phyloP scores from a whole-genome alignment of 2,113 vertebrate species.

The Tympanuchus pallidicinctus region DNA sequence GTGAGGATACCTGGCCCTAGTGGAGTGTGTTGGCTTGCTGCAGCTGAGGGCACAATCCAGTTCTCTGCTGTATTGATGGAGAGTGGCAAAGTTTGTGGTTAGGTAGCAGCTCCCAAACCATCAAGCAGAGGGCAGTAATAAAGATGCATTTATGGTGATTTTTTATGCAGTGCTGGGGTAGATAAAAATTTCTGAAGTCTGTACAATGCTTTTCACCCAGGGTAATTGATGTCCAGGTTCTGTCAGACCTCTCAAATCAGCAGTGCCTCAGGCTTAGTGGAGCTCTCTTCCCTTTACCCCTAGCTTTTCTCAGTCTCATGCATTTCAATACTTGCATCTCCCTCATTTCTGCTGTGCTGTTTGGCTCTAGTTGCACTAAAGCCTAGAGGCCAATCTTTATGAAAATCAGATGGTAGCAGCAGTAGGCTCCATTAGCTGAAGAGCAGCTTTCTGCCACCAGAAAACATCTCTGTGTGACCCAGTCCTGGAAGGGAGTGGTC shows the following conservation, averaged over 20 bases:
- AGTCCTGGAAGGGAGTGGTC: background rate
- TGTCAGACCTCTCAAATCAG: background rate
- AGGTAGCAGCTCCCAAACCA: background rate
- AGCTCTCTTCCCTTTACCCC: background rate
- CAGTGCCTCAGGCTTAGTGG: background rate
- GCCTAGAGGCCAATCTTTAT: background rate
- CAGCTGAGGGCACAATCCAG: background rate
- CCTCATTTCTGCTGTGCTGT: background rate
- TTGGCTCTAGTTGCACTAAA: background rate
- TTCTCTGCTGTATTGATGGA: accelerated
- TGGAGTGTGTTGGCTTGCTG: accelerated
- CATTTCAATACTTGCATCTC: background rate
- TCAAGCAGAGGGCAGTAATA: background rate
- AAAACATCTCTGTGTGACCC: background rate
- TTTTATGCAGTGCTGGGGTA: background rate
- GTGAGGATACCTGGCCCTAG: background rate
- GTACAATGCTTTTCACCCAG: background rate
- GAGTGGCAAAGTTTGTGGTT: background rate
- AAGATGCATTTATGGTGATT: background rate
- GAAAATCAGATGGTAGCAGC: background rate
- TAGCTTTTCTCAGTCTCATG: background rate
- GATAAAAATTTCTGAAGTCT: background rate
- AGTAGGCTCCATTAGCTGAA: background rate
- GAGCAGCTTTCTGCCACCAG: background rate
- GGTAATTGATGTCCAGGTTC: background rate